These are phyloP conservation scores for human DNA, from an alignment of 2,113 vertebrate species.

Conservation along the genomic window GRCh38 chr7:68805501-68806000, in stretches of 20 bases:
- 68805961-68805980: slow-evolving; percentile 36
- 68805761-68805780: neutral
- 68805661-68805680: rapidly evolving
- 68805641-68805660: too few species aligned
- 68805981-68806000: slow-evolving; percentile 46
- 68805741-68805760: too few species aligned
- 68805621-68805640: too few species aligned
- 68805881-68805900: neutral
- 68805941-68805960: slow-evolving; percentile 55
- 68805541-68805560: too few species aligned
- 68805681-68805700: too few species aligned
- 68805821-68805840: neutral
- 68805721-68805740: too few species aligned
- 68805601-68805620: too few species aligned
- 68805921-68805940: neutral
- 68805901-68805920: slow-evolving; percentile 2
- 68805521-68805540: too few species aligned
- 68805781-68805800: neutral
- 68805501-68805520: too few species aligned
- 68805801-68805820: neutral
- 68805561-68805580: too few species aligned
- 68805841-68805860: neutral
- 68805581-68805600: too few species aligned
- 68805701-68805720: too few species aligned
- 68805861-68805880: neutral